A percentile compares a stretch with the other conserved stretches of the same genome.
Conservation (phyloP, 2,113 vertebrate genomes). For the Lipotes vexillifer region DNA sequence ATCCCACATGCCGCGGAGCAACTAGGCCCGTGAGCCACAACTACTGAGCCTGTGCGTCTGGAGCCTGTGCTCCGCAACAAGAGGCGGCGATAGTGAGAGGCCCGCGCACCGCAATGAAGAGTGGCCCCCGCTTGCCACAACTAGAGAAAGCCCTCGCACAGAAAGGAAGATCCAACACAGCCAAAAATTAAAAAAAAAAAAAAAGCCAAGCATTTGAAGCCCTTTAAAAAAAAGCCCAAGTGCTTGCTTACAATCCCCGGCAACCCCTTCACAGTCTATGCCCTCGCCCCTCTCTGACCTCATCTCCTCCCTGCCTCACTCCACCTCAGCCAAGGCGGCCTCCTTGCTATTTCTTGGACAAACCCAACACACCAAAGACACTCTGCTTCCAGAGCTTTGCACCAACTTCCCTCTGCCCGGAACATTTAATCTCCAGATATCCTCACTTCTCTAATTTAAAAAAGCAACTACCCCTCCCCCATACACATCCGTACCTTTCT, state of each 20-base stretch:
- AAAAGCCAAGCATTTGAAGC: too few relatives aligned
- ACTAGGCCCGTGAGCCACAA: too few relatives aligned
- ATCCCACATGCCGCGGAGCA: too few relatives aligned
- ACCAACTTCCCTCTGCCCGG: not conserved
- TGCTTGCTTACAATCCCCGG: not conserved
- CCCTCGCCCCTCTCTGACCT: not conserved
- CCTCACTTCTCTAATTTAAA: not conserved
- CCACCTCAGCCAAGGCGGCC: not conserved
- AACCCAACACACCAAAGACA: not conserved
- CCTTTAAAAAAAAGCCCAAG: too few relatives aligned
- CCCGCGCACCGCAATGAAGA: too few relatives aligned
- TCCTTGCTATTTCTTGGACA: not conserved
- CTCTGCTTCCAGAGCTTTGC: not conserved
- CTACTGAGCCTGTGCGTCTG: too few relatives aligned
- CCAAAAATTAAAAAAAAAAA: too few relatives aligned
- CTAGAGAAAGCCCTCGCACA: too few relatives aligned
- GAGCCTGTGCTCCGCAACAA: too few relatives aligned
- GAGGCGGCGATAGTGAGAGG: too few relatives aligned
- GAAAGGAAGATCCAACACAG: too few relatives aligned
- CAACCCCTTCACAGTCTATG: not conserved
- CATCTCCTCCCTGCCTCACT: not conserved
- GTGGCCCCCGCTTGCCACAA: too few relatives aligned
- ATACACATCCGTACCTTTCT: not conserved
- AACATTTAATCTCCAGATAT: not conserved
- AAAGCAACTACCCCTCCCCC: not conserved